Evolutionary conservation across 64 coral and sea anemone genomes (phyloP), one percentile per base, ranked within the genome.

Genomic region (Pocillopora damicornis): DNA sequence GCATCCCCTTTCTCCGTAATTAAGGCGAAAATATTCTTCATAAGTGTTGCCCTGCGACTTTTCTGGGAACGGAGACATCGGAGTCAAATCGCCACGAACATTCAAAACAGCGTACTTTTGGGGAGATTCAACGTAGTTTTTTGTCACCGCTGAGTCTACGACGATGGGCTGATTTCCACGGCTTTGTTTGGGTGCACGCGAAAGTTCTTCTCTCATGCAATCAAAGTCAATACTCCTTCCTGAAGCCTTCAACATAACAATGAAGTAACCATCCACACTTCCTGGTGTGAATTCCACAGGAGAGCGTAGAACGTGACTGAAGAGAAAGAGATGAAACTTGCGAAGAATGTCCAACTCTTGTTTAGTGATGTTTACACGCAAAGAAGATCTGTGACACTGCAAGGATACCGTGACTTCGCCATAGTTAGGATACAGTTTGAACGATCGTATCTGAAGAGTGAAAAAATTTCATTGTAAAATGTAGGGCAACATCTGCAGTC

Each of bases 51-150:
- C 83, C 71, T 93, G 90, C 59, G 68, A 81, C 82, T 78, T 76
- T 15, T 93, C 88, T 4, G 94, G 94, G 65, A 97, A 97, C 1
- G 76, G 75, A 18, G 89, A 92, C 83, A 74, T 15, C 10, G 94
- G 94, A 58, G 35, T 87, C 12, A 93, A 58, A 42, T 93, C 79
- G 15, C 37, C 37, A 77, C 94, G 86, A 9, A 90, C 77, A 9
- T 78, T 65, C 22, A 86, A 56, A 66, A 97, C 83, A 30, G 79
- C 89, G 35, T 82, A 88, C 60, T 73, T 80, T 62, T 75, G 81
- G 11, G 84, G 86, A 9, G 26, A 30, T 11, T 37, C 13, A 58
- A 22, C 22, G 23, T 81, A 92, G 75, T 89, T 87, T 14, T 76
- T 63, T 37, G 79, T 80, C 1, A 93, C 73, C 63, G 89, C 73